Base-by-base conservation (phyloP, 2,888 invertebrate genomes). In the Scrobipalpa atriplicella region DNA sequence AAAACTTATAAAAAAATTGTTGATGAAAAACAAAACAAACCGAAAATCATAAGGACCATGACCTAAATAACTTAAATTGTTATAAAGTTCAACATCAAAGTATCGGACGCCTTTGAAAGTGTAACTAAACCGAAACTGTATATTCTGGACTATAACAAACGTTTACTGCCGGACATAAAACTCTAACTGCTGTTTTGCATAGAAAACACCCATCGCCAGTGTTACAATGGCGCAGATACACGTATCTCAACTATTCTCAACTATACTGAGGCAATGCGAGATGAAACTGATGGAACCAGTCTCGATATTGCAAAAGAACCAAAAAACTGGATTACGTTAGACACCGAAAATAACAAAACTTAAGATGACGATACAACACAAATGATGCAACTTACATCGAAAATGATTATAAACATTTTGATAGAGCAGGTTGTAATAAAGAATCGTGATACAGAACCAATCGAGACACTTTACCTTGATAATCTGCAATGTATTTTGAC, bases 401-500 rank as follows among this genome's bases (percentile, higher is more conserved):
- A n/a, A 19, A 16, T 52, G 29, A 61, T 41, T 39, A 9, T 19
- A 18, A 61, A 41, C 41, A 7, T 18, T 19, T 18, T 41, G 19
- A 41, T 36, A 19, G 1, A 38, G 16, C 8, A 38, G n/a, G n/a
- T n/a, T n/a, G 9, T 38, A 7, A 10, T 16, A 19, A 19, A 19
- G 9, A 39, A 13, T 61, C 6, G 19, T 61, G 18, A 58, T 79
- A 72, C 70, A 73, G 77, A 82, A 82, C 81, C 78, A 78, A 81
- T 83, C 63, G 75, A 68, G 60, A 64, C 67, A 67, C 66, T 87
- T 88, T 79, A 90, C 90, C 90, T 91, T 84, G 84, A 79, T 81
- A 81, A 79, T 82, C 79, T 78, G 79, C 81, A 70, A 73, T 74
- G 78, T 84, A 84, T 88, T 90, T 88, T 89, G 86, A 90, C 90